Conservation (phyloP, 2,797 vertebrate species). For the Pangasius sanitwongsei region DNA sequence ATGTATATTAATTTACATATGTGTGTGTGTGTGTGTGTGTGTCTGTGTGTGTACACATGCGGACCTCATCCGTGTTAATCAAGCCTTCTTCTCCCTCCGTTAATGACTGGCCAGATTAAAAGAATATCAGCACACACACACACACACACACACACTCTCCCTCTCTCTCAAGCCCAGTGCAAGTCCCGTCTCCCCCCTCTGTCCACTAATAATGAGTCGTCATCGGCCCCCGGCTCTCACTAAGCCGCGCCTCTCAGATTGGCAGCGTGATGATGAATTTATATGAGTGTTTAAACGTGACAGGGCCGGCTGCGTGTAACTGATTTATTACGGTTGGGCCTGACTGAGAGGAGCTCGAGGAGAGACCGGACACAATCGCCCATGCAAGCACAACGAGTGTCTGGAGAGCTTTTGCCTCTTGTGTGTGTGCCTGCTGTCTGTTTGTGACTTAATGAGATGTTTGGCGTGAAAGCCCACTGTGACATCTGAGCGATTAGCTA, state of each 20-base stretch:
- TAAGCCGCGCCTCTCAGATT: conserved; percentile 52
- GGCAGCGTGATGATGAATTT: conserved; percentile 86
- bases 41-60: conserved; percentile 36
- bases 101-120: conserved; percentile 71
- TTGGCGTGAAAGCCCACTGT: conserved; percentile 36
- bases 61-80: conserved; percentile 81
- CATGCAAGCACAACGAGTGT: neutral
- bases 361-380: neutral
- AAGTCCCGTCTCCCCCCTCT: conserved; percentile 51
- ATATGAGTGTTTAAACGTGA: conserved; percentile 81
- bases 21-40: conserved; percentile 11
- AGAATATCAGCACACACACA: conserved; percentile 61
- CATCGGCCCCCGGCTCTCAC: conserved; percentile 51
- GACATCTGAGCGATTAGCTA: neutral
- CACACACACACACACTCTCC: conserved; percentile 13
- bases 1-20: neutral
- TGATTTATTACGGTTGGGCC: conserved; percentile 19
- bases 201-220: conserved; percentile 71
- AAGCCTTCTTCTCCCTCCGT: conserved; percentile 54
- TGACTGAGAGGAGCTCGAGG: neutral
- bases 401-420: conserved; percentile 19
- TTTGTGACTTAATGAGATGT: conserved; percentile 52
- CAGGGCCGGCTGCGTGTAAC: conserved; percentile 30
- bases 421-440: neutral
- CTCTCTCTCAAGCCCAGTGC: neutral